Percentiles rank a stretch among this genome's conserved stretches.
Conservation (phyloP, 35 echinoderm and acorn worm species). For the Heliocidaris tuberculata region DNA sequence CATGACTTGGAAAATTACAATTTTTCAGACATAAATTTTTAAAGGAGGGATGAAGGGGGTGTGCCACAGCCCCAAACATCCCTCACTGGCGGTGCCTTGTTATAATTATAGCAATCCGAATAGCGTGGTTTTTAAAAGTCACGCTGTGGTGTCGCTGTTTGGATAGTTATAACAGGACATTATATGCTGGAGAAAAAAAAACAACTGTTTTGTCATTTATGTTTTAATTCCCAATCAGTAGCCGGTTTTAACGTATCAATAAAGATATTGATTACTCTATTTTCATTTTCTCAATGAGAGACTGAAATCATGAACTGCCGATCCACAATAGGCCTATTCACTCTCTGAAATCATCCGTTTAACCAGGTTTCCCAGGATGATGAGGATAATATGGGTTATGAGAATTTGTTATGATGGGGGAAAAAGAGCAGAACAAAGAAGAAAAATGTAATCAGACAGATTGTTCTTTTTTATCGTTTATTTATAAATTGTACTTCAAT, state of each 20-base stretch:
- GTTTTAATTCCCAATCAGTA: not conserved
- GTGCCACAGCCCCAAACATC: too few species aligned
- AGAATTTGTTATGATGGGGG: not conserved
- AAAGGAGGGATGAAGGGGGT: too few species aligned
- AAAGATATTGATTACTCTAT: too few species aligned
- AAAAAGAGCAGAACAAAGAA: not conserved
- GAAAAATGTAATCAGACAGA: not conserved
- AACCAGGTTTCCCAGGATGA: not conserved
- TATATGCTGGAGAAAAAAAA: too few species aligned
- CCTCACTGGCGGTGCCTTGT: too few species aligned
- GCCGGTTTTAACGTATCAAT: too few species aligned
- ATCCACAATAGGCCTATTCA: not conserved
- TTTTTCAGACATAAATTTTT: too few species aligned
- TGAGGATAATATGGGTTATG: not conserved
- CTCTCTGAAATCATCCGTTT: not conserved
- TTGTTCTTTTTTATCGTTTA: not conserved
- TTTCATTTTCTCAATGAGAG: not conserved
- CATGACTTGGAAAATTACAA: too few species aligned
- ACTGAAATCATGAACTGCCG: not conserved
- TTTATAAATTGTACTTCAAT: not conserved
- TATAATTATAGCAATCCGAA: too few species aligned
- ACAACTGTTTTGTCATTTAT: not conserved
- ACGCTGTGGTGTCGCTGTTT: too few species aligned
- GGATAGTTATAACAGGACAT: too few species aligned
- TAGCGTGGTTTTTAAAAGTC: too few species aligned